phyloP scores from a whole-genome alignment of 2,113 vertebrate genomes.

The Rattus norvegicus region GRCr8 NC_086039.1:74753001-74753500 shows the following conservation, averaged over 20 bases:
- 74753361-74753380: too few species aligned
- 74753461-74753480: background rate
- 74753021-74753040: background rate
- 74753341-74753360: background rate
- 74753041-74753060: background rate
- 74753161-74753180: background rate
- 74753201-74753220: background rate
- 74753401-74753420: background rate
- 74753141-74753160: background rate
- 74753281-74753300: too few species aligned
- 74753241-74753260: background rate
- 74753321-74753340: background rate
- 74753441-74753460: background rate
- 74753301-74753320: background rate
- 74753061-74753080: background rate
- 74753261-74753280: background rate
- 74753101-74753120: background rate
- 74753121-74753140: background rate
- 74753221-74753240: too few species aligned
- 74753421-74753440: background rate
- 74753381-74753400: background rate
- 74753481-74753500: slow-evolving; percentile 8
- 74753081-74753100: too few species aligned
- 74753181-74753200: background rate
- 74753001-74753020: background rate